Base-by-base conservation (phyloP, 2,797 vertebrate species). In the Lacerta bilineata region DNA sequence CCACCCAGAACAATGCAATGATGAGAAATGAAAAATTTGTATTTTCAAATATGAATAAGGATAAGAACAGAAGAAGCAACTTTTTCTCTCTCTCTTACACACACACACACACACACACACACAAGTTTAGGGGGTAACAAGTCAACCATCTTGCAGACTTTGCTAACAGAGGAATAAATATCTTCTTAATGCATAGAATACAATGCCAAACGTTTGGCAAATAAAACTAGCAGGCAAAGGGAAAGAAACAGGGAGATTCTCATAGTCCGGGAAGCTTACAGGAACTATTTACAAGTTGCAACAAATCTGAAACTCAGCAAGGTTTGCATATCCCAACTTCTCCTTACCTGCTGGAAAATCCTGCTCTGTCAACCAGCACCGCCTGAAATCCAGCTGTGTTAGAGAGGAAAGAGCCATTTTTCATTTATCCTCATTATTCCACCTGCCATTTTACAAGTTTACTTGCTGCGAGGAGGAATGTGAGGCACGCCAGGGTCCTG, bases 341-440 rank as follows among this genome's bases (percentile, higher is more conserved):
- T 90, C 93, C 94, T 93, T 95, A 94, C 72, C 43, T 95, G 93
- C 87, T 0, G 0, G 5, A 79, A 59, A 93, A 94, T 88, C 81
- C 85, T 90, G 76, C 80, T 87, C 91, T 93, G 94, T 92, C 91
- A 92, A 83, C 11, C 13, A 84, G n/a, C 59, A 68, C 85, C 72
- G 33, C 83, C 68, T 84, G 86, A 89, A 91, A 90, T 80, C 80
- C 86, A 87, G 81, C 41, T 27, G n/a, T 89, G 80, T 61, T 50
- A 75, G 1, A 83, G 50, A 77, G 89, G 93, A 88, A 90, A 6
- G 91, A 90, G 94, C 82, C 77, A 27, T 64, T n/a, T 91, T 68
- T 91, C 89, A 61, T 76, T 90, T 91, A 85, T 79, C 90, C 86
- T 83, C 17, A 55, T 75, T 85, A 79, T 80, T 89, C 79, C 55